Percentiles rank a stretch among this genome's conserved stretches.
phyloP scores from a whole-genome alignment of 1,140 invertebrate genomes.

The Aphidius gifuensis region DNA sequence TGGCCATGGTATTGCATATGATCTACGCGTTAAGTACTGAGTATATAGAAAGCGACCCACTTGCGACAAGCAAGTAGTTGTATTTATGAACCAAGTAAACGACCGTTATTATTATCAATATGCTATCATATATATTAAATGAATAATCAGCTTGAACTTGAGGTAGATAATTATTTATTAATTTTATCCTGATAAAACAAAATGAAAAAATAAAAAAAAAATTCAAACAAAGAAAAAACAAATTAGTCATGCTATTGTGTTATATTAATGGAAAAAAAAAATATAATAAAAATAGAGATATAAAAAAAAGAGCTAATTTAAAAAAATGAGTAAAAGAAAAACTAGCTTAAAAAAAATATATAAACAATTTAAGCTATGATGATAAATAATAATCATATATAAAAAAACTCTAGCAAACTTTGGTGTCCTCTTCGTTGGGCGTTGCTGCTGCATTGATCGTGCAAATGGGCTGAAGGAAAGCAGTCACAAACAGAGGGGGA shows the following conservation, averaged over 20 bases:
- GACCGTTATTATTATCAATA: conserved; percentile 22
- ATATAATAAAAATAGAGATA: too few relatives aligned
- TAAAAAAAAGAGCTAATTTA: too few relatives aligned
- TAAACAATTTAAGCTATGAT: too few relatives aligned
- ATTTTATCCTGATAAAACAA: too few relatives aligned
- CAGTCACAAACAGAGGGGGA: background rate
- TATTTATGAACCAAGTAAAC: conserved; percentile 49
- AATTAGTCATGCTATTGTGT: too few relatives aligned
- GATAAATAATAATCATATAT: too few relatives aligned
- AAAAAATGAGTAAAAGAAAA: too few relatives aligned
- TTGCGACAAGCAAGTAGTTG: conserved; percentile 47
- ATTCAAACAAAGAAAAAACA: background rate
- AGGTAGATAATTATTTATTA: background rate
- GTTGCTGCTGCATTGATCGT: conserved; percentile 50
- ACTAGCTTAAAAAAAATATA: too few relatives aligned
- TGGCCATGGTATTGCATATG: background rate
- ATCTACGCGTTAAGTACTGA: conserved; percentile 22
- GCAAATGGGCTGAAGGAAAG: conserved; percentile 26
- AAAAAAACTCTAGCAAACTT: too few relatives aligned
- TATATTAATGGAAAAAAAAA: too few relatives aligned
- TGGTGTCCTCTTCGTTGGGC: conserved; percentile 31
- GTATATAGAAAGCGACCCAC: conserved; percentile 49
- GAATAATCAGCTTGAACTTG: background rate
- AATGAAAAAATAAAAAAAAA: background rate
- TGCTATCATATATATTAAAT: too few relatives aligned